phyloP scores from a whole-genome alignment of 2,888 invertebrate genomes.

The Microdon myrmicae region DNA sequence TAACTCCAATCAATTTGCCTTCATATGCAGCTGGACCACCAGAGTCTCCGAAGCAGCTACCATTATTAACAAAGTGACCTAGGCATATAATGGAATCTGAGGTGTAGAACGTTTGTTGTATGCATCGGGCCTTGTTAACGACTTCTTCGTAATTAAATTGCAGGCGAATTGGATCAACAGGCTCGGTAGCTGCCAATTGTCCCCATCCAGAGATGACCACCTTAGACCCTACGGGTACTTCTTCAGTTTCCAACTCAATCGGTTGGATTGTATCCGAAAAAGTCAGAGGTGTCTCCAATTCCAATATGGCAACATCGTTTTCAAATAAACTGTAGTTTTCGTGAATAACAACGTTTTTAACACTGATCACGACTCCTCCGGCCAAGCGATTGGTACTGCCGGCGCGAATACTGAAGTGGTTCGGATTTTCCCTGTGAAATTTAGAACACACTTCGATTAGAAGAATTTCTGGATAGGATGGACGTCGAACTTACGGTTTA shows the following conservation, averaged over 20 bases:
- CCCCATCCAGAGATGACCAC: slow-evolving; percentile 63
- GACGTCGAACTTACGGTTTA: slow-evolving; percentile 7
- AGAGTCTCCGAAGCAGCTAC: slow-evolving; percentile 63
- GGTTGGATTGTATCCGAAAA: slow-evolving; percentile 53
- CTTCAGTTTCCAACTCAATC: slow-evolving; percentile 55
- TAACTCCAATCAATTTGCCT: slow-evolving; percentile 58
- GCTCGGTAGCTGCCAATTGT: slow-evolving; percentile 48
- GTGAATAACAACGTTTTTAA: slow-evolving; percentile 54
- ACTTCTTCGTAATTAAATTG: slow-evolving; percentile 55
- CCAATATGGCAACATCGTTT: slow-evolving; percentile 60
- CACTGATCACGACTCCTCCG: slow-evolving; percentile 53
- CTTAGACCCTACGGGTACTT: slow-evolving; percentile 51
- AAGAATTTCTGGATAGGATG: background rate
- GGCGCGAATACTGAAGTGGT: slow-evolving; percentile 54
- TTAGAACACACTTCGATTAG: background rate
- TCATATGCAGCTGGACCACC: slow-evolving; percentile 63
- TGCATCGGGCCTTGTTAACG: slow-evolving; percentile 54
- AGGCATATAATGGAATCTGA: slow-evolving; percentile 58
- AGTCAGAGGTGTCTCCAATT: slow-evolving; percentile 50
- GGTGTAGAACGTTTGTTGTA: slow-evolving; percentile 35
- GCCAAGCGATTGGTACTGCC: slow-evolving; percentile 54
- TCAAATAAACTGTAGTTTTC: slow-evolving; percentile 52
- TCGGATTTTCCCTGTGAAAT: background rate
- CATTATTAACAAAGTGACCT: slow-evolving; percentile 53
- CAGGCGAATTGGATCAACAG: slow-evolving; percentile 54